Percentiles rank a stretch among this genome's conserved stretches.
Evolutionary conservation across 2,113 vertebrate genomes (phyloP).

Genomic region (Psophia crepitans): DNA sequence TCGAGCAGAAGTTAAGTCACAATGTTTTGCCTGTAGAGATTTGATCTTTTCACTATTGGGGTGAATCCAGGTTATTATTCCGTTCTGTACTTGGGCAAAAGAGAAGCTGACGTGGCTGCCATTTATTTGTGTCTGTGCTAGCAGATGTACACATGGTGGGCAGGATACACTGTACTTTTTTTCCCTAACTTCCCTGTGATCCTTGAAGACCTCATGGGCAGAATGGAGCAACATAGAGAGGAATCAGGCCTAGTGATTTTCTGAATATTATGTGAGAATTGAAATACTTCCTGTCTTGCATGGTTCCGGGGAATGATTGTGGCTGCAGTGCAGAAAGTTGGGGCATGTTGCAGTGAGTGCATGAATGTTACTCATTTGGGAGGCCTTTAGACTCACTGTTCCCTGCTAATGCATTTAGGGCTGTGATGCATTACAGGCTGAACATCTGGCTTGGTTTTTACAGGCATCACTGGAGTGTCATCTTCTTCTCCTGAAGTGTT

Average conservation of each 20-base stretch:
- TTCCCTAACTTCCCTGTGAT: neutral
- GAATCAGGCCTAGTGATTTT: neutral
- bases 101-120: neutral
- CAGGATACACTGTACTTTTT: neutral
- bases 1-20: neutral
- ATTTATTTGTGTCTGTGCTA: neutral
- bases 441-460: slow-evolving; percentile 36
- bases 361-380: neutral
- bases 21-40: neutral
- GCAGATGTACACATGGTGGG: neutral
- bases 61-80: neutral
- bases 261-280: neutral
- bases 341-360: neutral
- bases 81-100: neutral
- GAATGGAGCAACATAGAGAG: neutral
- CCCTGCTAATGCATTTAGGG: neutral
- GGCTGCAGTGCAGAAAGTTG: neutral
- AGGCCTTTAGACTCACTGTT: neutral
- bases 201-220: neutral
- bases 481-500: slow-evolving; percentile 36
- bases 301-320: neutral
- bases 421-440: neutral
- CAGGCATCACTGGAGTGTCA: neutral
- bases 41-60: neutral
- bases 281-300: neutral